Conservation (phyloP, 2,888 invertebrate genomes). For the Drosophila koepferae region DNA sequence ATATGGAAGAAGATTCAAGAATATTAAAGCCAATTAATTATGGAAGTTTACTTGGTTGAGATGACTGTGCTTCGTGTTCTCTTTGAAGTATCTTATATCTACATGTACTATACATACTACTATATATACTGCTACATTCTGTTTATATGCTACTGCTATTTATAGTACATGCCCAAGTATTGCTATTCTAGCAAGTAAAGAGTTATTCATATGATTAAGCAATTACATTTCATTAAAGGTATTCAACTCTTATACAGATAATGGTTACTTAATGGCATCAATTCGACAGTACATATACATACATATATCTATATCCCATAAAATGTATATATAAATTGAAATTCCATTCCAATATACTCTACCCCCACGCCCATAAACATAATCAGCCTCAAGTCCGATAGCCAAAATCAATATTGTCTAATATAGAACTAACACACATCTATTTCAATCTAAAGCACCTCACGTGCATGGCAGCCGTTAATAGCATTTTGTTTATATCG, state of each 20-base stretch:
- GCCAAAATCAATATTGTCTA: constrained; percentile 9
- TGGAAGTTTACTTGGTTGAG: too few species aligned
- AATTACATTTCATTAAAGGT: neutral
- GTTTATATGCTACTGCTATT: neutral
- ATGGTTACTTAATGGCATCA: neutral
- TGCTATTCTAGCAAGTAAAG: neutral
- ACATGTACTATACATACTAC: neutral
- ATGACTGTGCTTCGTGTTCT: too few species aligned
- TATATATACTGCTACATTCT: neutral
- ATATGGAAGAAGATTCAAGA: too few species aligned
- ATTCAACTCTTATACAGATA: neutral
- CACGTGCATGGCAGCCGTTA: constrained; percentile 45
- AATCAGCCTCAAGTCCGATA: neutral
- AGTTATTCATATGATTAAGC: neutral
- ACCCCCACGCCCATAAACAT: neutral
- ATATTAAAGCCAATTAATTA: too few species aligned
- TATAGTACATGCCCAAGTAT: too few species aligned
- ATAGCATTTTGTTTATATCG: constrained; percentile 50
- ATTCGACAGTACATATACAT: neutral
- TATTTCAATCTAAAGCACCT: constrained; percentile 10
- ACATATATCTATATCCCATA: neutral
- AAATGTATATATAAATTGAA: neutral
- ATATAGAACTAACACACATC: constrained; percentile 1
- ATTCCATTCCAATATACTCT: neutral
- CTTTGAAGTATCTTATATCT: too few species aligned